phyloP scores from a whole-genome alignment of 2,888 invertebrate genomes.

The Panopea generosa region DNA sequence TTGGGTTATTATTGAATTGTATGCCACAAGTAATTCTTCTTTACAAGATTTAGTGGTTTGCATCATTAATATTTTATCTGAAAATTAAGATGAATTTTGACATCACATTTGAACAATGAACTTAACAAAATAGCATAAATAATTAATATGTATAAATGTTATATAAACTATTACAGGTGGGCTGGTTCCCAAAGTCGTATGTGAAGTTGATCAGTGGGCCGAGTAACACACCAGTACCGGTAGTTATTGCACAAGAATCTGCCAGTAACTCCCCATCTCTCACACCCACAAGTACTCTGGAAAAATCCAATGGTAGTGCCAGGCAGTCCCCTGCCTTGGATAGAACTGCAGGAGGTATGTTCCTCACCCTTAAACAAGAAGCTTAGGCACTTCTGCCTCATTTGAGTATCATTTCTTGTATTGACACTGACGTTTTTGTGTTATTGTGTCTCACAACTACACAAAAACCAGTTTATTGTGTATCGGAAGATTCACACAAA shows the following conservation, averaged over 20 bases:
- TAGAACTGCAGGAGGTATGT: conserved; percentile 55
- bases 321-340: conserved; percentile 58
- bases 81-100: too few species aligned
- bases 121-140: too few species aligned
- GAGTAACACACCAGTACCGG: conserved; percentile 30
- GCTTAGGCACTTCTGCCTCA: neutral
- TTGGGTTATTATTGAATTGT: too few species aligned
- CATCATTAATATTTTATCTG: too few species aligned
- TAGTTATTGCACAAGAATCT: neutral
- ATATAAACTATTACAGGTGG: conserved; percentile 81
- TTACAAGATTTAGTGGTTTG: too few species aligned
- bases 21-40: too few species aligned
- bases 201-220: conserved; percentile 85
- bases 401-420: neutral
- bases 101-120: too few species aligned
- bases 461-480: too few species aligned
- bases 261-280: neutral
- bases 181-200: conserved; percentile 89
- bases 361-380: neutral
- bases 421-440: too few species aligned
- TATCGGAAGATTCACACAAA: too few species aligned
- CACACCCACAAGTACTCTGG: neutral
- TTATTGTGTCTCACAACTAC: too few species aligned
- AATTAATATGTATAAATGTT: too few species aligned
- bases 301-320: conserved; percentile 9